Conservation (phyloP, 2,888 invertebrate genomes). For the Microplitis deprimator region DNA sequence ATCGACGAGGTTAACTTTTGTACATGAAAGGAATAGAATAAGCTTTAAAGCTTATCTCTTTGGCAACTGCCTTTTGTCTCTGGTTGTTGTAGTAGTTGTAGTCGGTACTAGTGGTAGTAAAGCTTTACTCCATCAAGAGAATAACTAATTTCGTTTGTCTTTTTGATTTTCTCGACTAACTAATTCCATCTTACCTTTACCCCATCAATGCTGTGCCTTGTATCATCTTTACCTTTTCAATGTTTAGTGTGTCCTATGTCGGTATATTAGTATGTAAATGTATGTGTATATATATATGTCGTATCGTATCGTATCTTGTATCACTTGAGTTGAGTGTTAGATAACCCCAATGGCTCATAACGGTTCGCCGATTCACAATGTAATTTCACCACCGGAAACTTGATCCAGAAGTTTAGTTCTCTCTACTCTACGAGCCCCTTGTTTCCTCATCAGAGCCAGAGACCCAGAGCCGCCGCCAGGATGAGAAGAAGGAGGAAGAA, state of each 20-base stretch:
- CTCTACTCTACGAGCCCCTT: background rate
- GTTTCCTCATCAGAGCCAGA: slow-evolving; percentile 22
- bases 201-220: background rate
- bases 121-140: slow-evolving; percentile 6
- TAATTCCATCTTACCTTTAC: slow-evolving; percentile 46
- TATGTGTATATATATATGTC: too few relatives aligned
- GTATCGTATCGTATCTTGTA: background rate
- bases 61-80: background rate
- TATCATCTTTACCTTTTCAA: background rate
- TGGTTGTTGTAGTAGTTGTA: slow-evolving; percentile 9
- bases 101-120: background rate
- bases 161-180: slow-evolving; percentile 44
- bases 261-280: background rate
- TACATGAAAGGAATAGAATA: background rate
- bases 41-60: background rate
- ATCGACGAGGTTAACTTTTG: background rate
- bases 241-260: background rate
- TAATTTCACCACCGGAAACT: slow-evolving; percentile 35
- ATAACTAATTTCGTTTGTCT: slow-evolving; percentile 44
- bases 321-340: slow-evolving; percentile 19
- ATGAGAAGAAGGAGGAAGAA: slow-evolving; percentile 3
- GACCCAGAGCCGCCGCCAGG: background rate
- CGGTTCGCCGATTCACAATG: slow-evolving; percentile 39
- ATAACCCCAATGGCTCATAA: slow-evolving; percentile 31
- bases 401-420: slow-evolving; percentile 30